Evolutionary conservation across 2,797 vertebrate species (phyloP), one percentile per base, ranked within the genome.

Genomic region (Hybognathus amarus): DNA sequence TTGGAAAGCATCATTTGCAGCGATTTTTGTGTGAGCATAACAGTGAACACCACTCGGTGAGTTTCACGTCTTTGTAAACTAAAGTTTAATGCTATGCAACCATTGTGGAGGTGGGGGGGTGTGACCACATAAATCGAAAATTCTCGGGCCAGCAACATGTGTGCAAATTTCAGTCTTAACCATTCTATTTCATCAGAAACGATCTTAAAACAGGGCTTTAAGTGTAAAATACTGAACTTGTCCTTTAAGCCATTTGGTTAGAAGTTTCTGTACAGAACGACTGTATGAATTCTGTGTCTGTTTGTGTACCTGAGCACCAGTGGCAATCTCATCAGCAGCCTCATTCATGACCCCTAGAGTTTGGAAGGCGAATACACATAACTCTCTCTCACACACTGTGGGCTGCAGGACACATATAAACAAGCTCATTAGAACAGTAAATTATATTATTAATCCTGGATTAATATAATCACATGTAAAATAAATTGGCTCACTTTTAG

Each of bases 301-400:
- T 80, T 67, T 76, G 63, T 69, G 33, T 96, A 97, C 96, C 96
- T 97, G 96, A 90, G 96, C 96, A 81, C 96, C 96, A 36, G 96
- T 97, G 85, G 96, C 96, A 83, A 97, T 97, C 92, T 97, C 96
- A 90, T 96, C 96, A 74, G 96, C 96, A 70, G 96, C 96, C 92
- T 97, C 96, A 0, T 97, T 97, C 96, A 97, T 97, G 81, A 97
- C 96, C 81, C 96, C 96, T 88, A 97, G 88, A 10, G 96, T 97
- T 94, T 97, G 96, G 90, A 97, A 97, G 90, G 96, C 96, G 90
- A 97, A 97, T 52, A 97, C 96, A 88, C 96, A 97, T 66, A 97
- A 94, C 86, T 97, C 96, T 81, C 96, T 93, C 90, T 97, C 96
- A 92, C 96, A 97, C 76, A 97, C 96, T 0, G 96, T 97, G 85